Conservation (phyloP, 2,797 vertebrate species). For the Avahi laniger region DNA sequence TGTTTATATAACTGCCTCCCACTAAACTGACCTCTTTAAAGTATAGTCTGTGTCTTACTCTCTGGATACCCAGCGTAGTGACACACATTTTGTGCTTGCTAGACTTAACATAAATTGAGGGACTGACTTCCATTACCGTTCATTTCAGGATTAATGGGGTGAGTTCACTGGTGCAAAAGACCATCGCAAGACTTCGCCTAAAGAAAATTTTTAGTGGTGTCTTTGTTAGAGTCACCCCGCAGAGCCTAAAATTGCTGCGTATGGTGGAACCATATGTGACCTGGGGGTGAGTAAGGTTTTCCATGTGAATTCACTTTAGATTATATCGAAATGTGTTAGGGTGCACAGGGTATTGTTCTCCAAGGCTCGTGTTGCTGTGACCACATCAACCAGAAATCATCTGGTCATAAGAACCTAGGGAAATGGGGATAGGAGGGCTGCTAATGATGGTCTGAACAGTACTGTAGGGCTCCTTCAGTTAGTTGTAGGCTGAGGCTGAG, state of each 20-base stretch:
- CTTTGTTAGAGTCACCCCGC: constrained; percentile 90
- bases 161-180: constrained; percentile 87
- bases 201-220: constrained; percentile 92
- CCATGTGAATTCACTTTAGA: not conserved
- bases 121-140: not conserved
- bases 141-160: constrained; percentile 90
- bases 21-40: not conserved
- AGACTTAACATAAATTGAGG: not conserved
- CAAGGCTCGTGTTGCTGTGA: not conserved
- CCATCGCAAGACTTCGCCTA: constrained; percentile 88
- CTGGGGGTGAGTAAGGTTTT: constrained; percentile 91
- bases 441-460: not conserved
- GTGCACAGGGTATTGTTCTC: not conserved
- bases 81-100: not conserved
- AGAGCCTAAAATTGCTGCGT: constrained; percentile 88
- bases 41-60: not conserved
- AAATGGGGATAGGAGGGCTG: not conserved
- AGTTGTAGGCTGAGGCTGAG: not conserved
- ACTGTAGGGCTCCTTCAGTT: not conserved
- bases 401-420: not conserved
- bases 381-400: not conserved
- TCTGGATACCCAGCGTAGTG: no score
- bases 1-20: not conserved
- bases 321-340: not conserved
- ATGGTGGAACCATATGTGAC: constrained; percentile 94